Conservation (phyloP, 1,140 invertebrate species). For the Pristionchus pacificus region DNA sequence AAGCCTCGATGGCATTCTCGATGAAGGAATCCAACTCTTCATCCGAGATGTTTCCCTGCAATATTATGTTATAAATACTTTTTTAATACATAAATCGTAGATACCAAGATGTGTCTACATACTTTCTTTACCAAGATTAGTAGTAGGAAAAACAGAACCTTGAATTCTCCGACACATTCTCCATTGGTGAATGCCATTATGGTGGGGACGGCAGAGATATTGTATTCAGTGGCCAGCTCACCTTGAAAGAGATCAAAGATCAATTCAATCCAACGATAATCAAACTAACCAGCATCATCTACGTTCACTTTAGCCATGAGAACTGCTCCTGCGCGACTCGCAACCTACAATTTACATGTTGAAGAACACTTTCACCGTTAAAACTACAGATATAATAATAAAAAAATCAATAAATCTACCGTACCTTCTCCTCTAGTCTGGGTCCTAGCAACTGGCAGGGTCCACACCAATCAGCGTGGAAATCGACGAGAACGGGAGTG, state of each 20-base stretch:
- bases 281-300: constrained; percentile 13
- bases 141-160: not conserved
- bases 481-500: constrained; percentile 80
- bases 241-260: not conserved
- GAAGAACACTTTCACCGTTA: constrained; percentile 20
- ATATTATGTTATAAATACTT: too few relatives aligned
- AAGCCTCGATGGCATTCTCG: constrained; percentile 10
- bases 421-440: constrained; percentile 59
- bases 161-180: constrained; percentile 17
- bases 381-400: constrained; percentile 1
- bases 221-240: constrained; percentile 25
- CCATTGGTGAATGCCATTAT: constrained; percentile 26
- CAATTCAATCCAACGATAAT: not conserved
- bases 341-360: too few relatives aligned
- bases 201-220: constrained; percentile 28
- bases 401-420: not conserved
- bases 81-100: too few relatives aligned
- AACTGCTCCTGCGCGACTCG: constrained; percentile 13
- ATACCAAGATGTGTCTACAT: too few relatives aligned
- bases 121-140: not conserved
- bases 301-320: constrained; percentile 29
- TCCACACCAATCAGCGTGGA: constrained; percentile 68
- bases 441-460: constrained; percentile 87
- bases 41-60: constrained; percentile 12
- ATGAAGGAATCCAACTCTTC: constrained; percentile 25